Conservation (phyloP, 2,888 invertebrate species). For the Sesia apiformis region DNA sequence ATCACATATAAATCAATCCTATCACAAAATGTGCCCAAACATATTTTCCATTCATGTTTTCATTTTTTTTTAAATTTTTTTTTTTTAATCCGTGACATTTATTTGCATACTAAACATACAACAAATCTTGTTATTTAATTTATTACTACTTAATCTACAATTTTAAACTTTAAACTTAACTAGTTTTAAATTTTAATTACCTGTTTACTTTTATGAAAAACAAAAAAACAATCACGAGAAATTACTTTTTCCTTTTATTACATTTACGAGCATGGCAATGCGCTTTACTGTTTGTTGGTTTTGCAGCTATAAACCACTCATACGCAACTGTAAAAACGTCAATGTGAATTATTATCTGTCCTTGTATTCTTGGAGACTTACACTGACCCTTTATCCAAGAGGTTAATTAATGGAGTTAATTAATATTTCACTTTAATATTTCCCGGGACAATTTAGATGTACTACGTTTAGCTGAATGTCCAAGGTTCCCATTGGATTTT, state of each 20-base stretch:
- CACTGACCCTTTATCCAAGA: neutral
- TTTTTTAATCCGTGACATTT: no score
- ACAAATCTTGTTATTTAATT: no score
- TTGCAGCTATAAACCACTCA: constrained; percentile 32
- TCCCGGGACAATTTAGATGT: no score
- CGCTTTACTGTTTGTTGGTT: constrained; percentile 22
- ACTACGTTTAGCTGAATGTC: no score
- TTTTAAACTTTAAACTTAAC: no score
- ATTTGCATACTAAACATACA: no score
- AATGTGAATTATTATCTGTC: constrained; percentile 14
- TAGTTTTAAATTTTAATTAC: neutral
- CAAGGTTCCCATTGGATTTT: no score
- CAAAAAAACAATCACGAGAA: constrained; percentile 2
- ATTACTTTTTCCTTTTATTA: constrained; percentile 1
- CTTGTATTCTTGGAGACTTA: neutral
- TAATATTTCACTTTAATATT: no score
- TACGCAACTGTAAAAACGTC: constrained; percentile 27
- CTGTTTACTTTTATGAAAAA: neutral
- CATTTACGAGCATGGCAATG: constrained; percentile 14
- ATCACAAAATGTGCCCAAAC: no score
- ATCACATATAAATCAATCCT: no score
- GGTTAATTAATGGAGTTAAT: neutral
- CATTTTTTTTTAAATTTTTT: no score
- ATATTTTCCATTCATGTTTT: no score
- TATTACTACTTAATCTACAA: neutral